Base-by-base conservation (phyloP, 2,113 vertebrate genomes). In the Dicaeum eximium region DNA sequence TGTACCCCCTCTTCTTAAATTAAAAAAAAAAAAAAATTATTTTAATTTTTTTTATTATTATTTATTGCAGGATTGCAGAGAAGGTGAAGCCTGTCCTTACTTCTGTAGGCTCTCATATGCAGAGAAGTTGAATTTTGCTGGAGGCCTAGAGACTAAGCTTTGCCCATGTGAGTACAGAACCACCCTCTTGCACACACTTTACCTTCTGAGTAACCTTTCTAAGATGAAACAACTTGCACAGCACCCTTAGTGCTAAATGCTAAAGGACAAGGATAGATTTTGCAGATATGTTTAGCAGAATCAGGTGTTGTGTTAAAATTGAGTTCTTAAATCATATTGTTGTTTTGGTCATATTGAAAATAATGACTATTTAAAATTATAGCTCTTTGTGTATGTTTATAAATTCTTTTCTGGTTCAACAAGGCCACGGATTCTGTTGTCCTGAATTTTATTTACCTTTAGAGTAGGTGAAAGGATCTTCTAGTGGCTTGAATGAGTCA, bases 281-380 rank as follows among this genome's bases (percentile, higher is more conserved):
- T 80, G 15, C 22, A 42, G 40, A 8, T 44, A 25, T 31, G 42
- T 61, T 81, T 86, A 58, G 23, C 50, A 65, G 54, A 45, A 25
- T 58, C 22, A 61, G 23, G 9, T 53, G 53, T 65, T 61, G 17
- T 53, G 9, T 88, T 85, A 54, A 77, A 75, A 57, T 88, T 28
- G 27, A 50, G 23, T 35, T 85, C 27, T 87, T 69, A 20, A 16
- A 20, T 74, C 71, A 38, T 13, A 13, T 37, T 80, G 27, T 33
- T 56, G 20, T 37, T 91, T 69, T 65, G 23, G 14, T 70, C 13
- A 47, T 21, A 33, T 35, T 64, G 77, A 83, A 91, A 70, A 21
- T 20, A 1, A 6, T 15, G 1, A 4, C 10, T 38, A n/a, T 78
- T 50, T 22, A 1, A 2, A 64, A 54, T 73, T 5, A 16, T 35